Evolutionary conservation across 1,140 invertebrate genomes (phyloP).

Genomic region (Brachionus angularis): DNA sequence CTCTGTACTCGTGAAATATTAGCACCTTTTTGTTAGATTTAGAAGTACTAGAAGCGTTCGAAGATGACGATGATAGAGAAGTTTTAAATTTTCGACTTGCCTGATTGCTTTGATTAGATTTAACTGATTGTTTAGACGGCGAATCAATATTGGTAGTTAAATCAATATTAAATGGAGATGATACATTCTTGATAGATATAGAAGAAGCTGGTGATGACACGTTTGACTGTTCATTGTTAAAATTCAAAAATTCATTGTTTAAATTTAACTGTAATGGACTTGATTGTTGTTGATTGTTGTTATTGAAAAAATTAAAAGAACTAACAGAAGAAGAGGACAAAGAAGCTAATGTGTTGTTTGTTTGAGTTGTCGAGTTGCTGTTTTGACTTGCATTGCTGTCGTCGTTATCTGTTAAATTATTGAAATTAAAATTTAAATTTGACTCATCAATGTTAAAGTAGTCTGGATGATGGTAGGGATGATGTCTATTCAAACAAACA

Average conservation of each 20-base stretch:
- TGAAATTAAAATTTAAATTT: conserved; percentile 18
- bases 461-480: neutral
- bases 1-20: conserved; percentile 38
- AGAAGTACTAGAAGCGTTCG: neutral
- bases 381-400: conserved; percentile 25
- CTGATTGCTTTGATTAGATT: too few species aligned
- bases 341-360: conserved; percentile 6
- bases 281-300: too few species aligned
- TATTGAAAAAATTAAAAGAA: conserved; percentile 18
- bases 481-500: neutral
- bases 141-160: neutral
- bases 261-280: too few species aligned
- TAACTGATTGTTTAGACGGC: conserved; percentile 19
- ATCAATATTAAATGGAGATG: conserved; percentile 7
- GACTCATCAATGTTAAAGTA: conserved; percentile 11
- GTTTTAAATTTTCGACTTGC: neutral
- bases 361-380: neutral
- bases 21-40: conserved; percentile 40
- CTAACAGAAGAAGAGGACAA: conserved; percentile 4
- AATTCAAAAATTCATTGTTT: too few species aligned
- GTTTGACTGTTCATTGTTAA: too few species aligned
- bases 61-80: neutral
- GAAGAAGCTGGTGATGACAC: too few species aligned
- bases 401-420: conserved; percentile 6
- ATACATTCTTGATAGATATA: conserved; percentile 8